Evolutionary conservation across 1,140 invertebrate genomes (phyloP), one percentile per base, ranked within the genome.

Genomic region (Rhyzopertha dominica): DNA sequence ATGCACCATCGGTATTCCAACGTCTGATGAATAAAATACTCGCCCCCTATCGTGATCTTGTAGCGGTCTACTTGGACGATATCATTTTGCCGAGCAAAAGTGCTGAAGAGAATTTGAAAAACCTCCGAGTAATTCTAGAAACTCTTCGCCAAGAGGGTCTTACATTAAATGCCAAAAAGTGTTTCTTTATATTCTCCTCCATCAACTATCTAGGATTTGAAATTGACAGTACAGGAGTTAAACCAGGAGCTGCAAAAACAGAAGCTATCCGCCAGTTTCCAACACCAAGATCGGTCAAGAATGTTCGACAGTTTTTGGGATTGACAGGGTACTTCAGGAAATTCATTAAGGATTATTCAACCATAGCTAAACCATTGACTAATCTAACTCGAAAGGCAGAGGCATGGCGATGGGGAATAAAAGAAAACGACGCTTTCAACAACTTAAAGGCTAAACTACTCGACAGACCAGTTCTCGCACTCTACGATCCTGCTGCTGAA

Each of bases 131-230:
- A 23, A 49, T 59, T 5, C 5, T 42, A 5, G 1, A 20, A n/a
- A 18, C 23, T 30, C 32, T 30, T 22, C 23, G 2, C 13, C 4
- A 31, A 22, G 38, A 32, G n/a, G 39, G 39, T 5, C 34, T 43
- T 8, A 13, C 16, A 22, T 18, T 43, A 17, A 48, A 48, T 3
- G 24, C 3, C n/a, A 46, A 40, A 9, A 48, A 48, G 14, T 48
- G 31, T 26, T 25, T 36, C n/a, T 43, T 48, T 43, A n/a, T 48
- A 12, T 35, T 4, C 9, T 36, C 14, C 1, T 12, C 24, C 29
- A 32, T 57, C 12, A 36, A 56, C 41, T 62, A 44, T 49, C 41
- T 62, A 14, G 59, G 59, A n/a, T 43, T 61, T 24, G 14, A 42
- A 14, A 41, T 61, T 8, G 43, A 55, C 17, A 35, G 54, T 26